A percentile compares a stretch with the other conserved stretches of the same genome.
These are phyloP conservation scores for Schizopygopsis malacanthus DNA, from an alignment of 2,797 vertebrate species.

Conservation along the genomic window DNA sequence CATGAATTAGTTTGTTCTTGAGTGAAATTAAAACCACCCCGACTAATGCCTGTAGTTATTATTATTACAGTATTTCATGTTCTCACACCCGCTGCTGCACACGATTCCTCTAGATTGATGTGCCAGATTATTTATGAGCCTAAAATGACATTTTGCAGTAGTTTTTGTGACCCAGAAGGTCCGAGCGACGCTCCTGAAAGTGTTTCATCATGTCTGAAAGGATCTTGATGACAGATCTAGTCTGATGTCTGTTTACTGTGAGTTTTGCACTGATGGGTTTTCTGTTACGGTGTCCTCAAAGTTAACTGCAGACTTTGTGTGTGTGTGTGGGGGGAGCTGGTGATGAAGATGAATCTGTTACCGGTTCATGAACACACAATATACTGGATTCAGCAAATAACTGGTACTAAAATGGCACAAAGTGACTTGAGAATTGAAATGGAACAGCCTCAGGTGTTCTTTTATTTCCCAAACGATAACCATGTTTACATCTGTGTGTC, in stretches of 20 bases:
- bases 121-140: not conserved
- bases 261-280: slow-evolving; percentile 25
- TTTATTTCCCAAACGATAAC: slow-evolving; percentile 52
- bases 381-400: slow-evolving; percentile 40
- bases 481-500: slow-evolving; percentile 73
- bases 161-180: slow-evolving; percentile 1
- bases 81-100: not conserved
- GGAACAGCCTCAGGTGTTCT: slow-evolving; percentile 69
- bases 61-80: not conserved
- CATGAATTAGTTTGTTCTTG: not conserved
- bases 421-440: slow-evolving; percentile 39
- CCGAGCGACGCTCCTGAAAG: not conserved
- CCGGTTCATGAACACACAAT: slow-evolving; percentile 37
- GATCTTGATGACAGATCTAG: not conserved
- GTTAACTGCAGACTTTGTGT: not conserved
- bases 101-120: not conserved
- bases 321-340: not conserved
- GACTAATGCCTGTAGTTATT: not conserved
- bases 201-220: not conserved
- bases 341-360: slow-evolving; percentile 22
- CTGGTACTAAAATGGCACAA: slow-evolving; percentile 17
- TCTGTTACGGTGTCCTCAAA: slow-evolving; percentile 34
- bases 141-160: not conserved
- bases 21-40: not conserved
- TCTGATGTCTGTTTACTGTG: not conserved